Evolutionary conservation across 2,888 invertebrate species (phyloP).

Genomic region (Hybos culiciformis): DNA sequence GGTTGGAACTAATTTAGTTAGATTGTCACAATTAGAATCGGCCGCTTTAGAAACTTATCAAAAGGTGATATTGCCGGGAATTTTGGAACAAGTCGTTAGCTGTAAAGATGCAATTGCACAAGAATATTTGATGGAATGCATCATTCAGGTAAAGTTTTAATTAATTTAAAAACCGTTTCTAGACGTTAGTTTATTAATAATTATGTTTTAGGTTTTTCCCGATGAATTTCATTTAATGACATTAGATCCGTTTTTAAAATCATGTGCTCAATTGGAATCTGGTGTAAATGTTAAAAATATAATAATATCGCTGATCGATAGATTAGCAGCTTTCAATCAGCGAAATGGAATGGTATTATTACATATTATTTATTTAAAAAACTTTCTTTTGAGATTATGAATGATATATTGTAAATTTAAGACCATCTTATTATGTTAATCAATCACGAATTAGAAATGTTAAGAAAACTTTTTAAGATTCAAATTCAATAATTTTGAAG

Average conservation of each 20-base stretch:
- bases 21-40: constrained; percentile 89
- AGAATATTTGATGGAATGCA: constrained; percentile 98
- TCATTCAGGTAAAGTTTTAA: constrained; percentile 65
- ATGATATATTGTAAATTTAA: no score
- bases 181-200: neutral
- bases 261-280: constrained; percentile 90
- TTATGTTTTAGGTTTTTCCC: constrained; percentile 64
- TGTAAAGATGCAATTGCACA: constrained; percentile 97
- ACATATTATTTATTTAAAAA: neutral
- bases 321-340: constrained; percentile 73
- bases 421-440: no score
- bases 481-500: no score
- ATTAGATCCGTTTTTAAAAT: constrained; percentile 85
- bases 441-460: no score
- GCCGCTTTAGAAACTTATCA: constrained; percentile 87
- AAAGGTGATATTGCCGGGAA: constrained; percentile 83
- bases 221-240: constrained; percentile 98
- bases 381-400: no score
- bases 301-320: constrained; percentile 89
- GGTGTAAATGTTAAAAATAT: constrained; percentile 98
- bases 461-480: no score
- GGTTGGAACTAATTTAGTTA: constrained; percentile 95
- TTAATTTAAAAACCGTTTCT: constrained; percentile 3
- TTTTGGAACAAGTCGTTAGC: constrained; percentile 95
- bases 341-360: constrained; percentile 44